Evolutionary conservation across 2,797 vertebrate genomes (phyloP).

Genomic region (Leuciscus waleckii): DNA sequence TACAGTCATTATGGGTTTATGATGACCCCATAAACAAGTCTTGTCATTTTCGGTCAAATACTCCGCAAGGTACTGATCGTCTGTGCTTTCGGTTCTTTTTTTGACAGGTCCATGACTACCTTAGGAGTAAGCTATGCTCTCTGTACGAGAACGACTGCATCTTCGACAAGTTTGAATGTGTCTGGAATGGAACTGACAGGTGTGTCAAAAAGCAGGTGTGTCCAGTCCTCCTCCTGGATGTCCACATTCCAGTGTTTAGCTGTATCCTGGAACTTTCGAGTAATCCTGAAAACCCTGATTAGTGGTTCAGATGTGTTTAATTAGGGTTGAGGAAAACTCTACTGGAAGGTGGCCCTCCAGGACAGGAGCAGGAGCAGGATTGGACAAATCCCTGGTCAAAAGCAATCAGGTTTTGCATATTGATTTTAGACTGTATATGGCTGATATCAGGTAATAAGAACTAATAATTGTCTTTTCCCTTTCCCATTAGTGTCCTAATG

Average conservation of each 20-base stretch:
- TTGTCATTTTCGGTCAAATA: not conserved
- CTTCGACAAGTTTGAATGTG: constrained; percentile 99
- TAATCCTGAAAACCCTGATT: not conserved
- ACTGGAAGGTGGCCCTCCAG: not conserved
- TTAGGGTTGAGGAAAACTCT: not conserved
- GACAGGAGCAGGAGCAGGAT: too few relatives aligned
- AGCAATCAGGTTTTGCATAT: not conserved
- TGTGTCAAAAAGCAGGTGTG: constrained; percentile 66
- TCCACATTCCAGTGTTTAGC: not conserved
- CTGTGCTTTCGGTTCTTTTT: constrained; percentile 33
- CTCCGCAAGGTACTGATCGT: not conserved
- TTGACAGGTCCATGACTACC: constrained; percentile 94
- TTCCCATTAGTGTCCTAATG: constrained; percentile 84
- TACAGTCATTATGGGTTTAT: not conserved
- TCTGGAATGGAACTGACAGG: constrained; percentile 99
- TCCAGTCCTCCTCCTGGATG: constrained; percentile 1
- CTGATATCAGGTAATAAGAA: not conserved
- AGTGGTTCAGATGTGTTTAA: not conserved
- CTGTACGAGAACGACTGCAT: constrained; percentile 99
- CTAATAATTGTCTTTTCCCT: not conserved
- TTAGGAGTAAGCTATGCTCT: constrained; percentile 96
- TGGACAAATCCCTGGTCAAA: not conserved
- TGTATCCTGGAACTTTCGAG: not conserved
- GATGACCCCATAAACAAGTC: not conserved
- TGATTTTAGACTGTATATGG: not conserved